Conservation (phyloP, 2,888 invertebrate genomes). For the Synergus itoensis region DNA sequence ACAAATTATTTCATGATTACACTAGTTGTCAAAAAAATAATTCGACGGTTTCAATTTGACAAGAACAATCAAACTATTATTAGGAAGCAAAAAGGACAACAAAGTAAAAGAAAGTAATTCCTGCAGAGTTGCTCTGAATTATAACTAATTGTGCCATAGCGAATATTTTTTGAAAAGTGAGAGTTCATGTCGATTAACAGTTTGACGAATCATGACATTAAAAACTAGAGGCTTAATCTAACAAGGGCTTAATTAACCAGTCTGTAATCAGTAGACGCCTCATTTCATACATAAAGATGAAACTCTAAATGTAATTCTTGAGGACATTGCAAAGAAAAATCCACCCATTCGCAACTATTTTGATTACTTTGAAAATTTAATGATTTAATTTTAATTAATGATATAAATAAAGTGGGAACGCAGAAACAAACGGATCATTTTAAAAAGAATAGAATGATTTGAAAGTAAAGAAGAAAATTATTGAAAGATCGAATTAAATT, state of each 20-base stretch:
- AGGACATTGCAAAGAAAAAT: not conserved
- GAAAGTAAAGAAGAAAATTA: not conserved
- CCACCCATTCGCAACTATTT: not conserved
- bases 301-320: not conserved
- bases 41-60: not conserved
- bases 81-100: not conserved
- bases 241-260: not conserved
- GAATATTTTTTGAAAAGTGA: not conserved
- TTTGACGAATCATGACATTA: not conserved
- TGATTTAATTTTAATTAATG: not conserved
- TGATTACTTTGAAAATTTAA: not conserved
- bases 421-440: not conserved
- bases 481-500: not conserved
- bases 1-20: not conserved
- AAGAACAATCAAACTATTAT: not conserved
- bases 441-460: not conserved
- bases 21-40: not conserved
- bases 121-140: not conserved
- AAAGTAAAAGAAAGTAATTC: not conserved
- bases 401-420: not conserved
- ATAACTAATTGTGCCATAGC: not conserved
- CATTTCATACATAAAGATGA: not conserved
- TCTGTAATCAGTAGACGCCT: not conserved
- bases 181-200: not conserved
- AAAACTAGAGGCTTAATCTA: not conserved